Evolutionary conservation across 2,888 invertebrate genomes (phyloP).

Genomic region (Sarcophaga carnaria): DNA sequence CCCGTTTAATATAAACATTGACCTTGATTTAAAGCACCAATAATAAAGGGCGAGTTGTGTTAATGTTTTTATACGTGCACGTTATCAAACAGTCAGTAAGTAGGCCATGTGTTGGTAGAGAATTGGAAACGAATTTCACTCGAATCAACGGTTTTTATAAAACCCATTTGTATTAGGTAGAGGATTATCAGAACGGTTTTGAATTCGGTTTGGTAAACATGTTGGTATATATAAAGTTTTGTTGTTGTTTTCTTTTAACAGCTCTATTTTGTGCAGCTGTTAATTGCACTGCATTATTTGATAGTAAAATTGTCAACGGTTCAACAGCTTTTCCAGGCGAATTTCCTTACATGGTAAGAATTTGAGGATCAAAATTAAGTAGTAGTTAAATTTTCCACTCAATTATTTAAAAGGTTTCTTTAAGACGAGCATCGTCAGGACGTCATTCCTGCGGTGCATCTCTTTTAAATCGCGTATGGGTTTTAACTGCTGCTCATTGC

Average conservation of each 20-base stretch:
- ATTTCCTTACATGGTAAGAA: slow-evolving; percentile 78
- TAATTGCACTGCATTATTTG: slow-evolving; percentile 43
- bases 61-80: background rate
- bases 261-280: slow-evolving; percentile 13
- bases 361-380: background rate
- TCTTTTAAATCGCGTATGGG: slow-evolving; percentile 77
- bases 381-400: background rate
- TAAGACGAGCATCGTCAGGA: slow-evolving; percentile 74
- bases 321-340: slow-evolving; percentile 75
- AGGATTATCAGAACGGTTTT: slow-evolving; percentile 5
- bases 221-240: background rate
- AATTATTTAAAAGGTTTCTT: slow-evolving; percentile 72
- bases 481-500: slow-evolving; percentile 80
- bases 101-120: slow-evolving; percentile 6
- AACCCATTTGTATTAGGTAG: slow-evolving; percentile 21
- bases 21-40: slow-evolving; percentile 52
- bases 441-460: slow-evolving; percentile 78
- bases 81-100: slow-evolving; percentile 30
- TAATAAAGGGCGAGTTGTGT: background rate
- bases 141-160: slow-evolving; percentile 36
- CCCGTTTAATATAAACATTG: slow-evolving; percentile 52
- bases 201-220: slow-evolving; percentile 32
- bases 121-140: background rate
- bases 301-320: slow-evolving; percentile 77
- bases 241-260: background rate